Evolutionary conservation across 2,113 vertebrate genomes (phyloP), one percentile per base, ranked within the genome.

Genomic region (Tor tambroides): DNA sequence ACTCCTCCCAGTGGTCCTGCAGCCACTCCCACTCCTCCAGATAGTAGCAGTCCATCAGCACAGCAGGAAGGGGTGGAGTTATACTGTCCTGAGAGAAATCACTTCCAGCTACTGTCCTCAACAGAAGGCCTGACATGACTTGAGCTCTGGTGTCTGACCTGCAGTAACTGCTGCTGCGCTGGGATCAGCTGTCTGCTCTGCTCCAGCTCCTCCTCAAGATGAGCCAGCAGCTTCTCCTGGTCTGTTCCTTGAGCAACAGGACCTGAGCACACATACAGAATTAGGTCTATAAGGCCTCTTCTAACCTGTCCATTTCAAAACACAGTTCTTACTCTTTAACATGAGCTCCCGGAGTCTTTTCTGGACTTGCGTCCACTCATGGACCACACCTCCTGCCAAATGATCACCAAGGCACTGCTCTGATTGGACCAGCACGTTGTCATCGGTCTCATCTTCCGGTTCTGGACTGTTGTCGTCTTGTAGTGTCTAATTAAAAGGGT

Each of bases 1-100:
- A 90, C 87, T 94, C 90, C 2, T 54, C 91, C 90, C 90, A 89
- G 30, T 89, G 88, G 79, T 87, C 51, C 89, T 94, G 92, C 10
- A 96, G 93, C 79, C 88, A 92, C 71, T 95, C 94, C 93, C 95
- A 93, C 89, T 96, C 95, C 41, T 96, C 95, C 87, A 96, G 75
- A 86, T 95, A 94, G 81, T 95, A 95, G 3, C 91, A 93, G 61
- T 94, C 93, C 0, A 88, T 75, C 65, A 96, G 88, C 28, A 92
- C 88, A 4, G 90, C 65, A 0, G 91, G 91, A 3, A 94, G 80
- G 0, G 89, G 88, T 4, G 90, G 54, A 3, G 41, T 72, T 0
- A 93, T 43, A 43, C 91, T 81, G 74, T 95, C 94, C 95, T 96
- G 85, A 6, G 59, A 59, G 43, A 61, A 6, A 59, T 2, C 4